Base-by-base conservation (phyloP, 2,113 vertebrate species). In the Rallus limicola region DNA sequence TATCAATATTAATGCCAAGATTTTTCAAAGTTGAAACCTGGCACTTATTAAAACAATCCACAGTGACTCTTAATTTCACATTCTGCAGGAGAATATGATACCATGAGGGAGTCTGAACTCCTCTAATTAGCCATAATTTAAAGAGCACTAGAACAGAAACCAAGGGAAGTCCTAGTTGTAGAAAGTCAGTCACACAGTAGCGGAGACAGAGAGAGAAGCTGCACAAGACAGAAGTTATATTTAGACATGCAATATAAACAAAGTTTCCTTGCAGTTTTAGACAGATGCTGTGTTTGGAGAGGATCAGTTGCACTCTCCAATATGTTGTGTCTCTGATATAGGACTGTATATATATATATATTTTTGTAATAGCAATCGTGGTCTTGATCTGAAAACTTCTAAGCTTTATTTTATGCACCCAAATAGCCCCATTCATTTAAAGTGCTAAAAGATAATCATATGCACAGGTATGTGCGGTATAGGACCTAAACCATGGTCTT, bases 121-220 rank as follows among this genome's bases (percentile, higher is more conserved):
- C 40, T 92, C 48, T 91, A 93, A 97, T 95, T 82, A 91, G 59
- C 83, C 50, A 40, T 58, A 40, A 86, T 70, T 95, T 92, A 20
- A 89, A 93, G 56, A 93, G 20, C 52, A 82, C 67, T 64, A 72
- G 86, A 76, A 86, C 63, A 94, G 81, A 91, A 95, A 79, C 6
- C 18, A 67, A 91, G 65, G 70, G 44, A 85, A 68, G 24, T 53
- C 72, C 6, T 9, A 52, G 13, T 56, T 86, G 58, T 62, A 44
- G 25, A 53, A 91, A 95, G 58, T 79, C 62, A 70, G 56, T 82
- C 62, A 59, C 60, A 74, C 56, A 42, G 26, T n/a, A 62, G n/a
- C 46, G 70, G 60, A 95, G 52, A 24, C 33, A 58, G 64, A 92
- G 86, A 46, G 36, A 82, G 20, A 74, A 83, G 36, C 33, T 81